Evolutionary conservation across 2,113 vertebrate species (phyloP).

Genomic region (Podarcis muralis): DNA sequence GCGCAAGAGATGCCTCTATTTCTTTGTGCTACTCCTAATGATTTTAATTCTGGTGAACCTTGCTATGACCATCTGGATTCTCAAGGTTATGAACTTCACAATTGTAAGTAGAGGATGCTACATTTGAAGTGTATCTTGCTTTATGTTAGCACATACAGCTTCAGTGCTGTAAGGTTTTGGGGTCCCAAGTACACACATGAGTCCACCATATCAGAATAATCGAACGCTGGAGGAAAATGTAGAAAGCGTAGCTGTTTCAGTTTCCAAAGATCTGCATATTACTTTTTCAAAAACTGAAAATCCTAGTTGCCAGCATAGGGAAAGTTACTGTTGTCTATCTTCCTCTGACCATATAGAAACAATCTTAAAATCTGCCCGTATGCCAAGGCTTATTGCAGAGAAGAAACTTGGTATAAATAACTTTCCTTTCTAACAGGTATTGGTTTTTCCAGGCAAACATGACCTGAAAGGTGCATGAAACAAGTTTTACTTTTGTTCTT

Average conservation of each 20-base stretch:
- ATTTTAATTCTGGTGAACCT: conserved; percentile 98
- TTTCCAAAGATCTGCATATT: neutral
- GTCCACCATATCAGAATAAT: neutral
- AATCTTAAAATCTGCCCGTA: neutral
- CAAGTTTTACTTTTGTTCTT: neutral
- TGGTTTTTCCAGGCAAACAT: neutral
- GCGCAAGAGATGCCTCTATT: conserved; percentile 99
- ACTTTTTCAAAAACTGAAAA: neutral
- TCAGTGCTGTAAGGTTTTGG: fast-evolving
- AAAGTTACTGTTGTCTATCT: neutral
- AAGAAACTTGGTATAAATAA: fast-evolving
- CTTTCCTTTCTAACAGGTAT: neutral
- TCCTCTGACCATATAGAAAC: neutral
- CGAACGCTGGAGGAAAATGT: neutral
- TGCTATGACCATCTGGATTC: conserved; percentile 99
- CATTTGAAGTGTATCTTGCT: conserved; percentile 7
- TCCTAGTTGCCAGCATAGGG: neutral
- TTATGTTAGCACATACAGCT: neutral
- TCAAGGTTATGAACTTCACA: conserved; percentile 99
- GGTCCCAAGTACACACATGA: neutral
- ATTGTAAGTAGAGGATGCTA: conserved; percentile 87
- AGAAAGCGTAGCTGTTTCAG: fast-evolving
- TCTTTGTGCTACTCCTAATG: conserved; percentile 98
- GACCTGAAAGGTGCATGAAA: neutral
- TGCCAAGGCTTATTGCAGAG: neutral